These are phyloP conservation scores for Melinopterus prodromus DNA, from an alignment of 2,888 invertebrate species.

Conservation along the genomic window DNA sequence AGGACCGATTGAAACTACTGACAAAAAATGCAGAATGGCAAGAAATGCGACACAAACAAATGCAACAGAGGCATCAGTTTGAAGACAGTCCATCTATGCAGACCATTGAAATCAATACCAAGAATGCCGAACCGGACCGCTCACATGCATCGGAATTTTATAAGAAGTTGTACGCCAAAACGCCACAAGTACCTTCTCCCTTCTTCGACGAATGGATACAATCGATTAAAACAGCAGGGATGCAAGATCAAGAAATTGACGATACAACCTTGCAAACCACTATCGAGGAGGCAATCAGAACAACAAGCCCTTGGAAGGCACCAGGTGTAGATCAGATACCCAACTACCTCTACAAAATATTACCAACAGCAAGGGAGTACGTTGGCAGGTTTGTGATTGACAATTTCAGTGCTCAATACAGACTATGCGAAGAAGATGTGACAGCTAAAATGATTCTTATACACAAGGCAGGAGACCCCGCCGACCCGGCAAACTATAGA, in stretches of 20 bases:
- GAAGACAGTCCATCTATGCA: too few species aligned
- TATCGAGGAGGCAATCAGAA: slow-evolving; percentile 27
- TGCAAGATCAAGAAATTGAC: slow-evolving; percentile 30
- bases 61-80: too few species aligned
- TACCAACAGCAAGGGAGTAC: background rate
- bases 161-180: too few species aligned
- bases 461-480: slow-evolving; percentile 45
- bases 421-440: slow-evolving; percentile 37
- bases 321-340: slow-evolving; percentile 39
- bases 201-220: slow-evolving; percentile 32
- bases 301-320: too few species aligned
- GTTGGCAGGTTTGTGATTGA: background rate
- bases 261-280: slow-evolving; percentile 20
- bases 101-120: too few species aligned
- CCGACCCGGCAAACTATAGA: slow-evolving; percentile 45
- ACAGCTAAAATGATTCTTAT: slow-evolving; percentile 44
- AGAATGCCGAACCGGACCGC: too few species aligned
- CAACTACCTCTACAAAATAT: slow-evolving; percentile 34
- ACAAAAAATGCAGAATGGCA: too few species aligned
- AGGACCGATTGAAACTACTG: too few species aligned
- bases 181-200: too few species aligned
- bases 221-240: slow-evolving; percentile 25
- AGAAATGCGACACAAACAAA: too few species aligned
- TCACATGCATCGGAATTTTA: too few species aligned
- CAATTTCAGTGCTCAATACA: background rate